Conservation (phyloP, 2,888 invertebrate genomes). For the Sussaba pulchella region DNA sequence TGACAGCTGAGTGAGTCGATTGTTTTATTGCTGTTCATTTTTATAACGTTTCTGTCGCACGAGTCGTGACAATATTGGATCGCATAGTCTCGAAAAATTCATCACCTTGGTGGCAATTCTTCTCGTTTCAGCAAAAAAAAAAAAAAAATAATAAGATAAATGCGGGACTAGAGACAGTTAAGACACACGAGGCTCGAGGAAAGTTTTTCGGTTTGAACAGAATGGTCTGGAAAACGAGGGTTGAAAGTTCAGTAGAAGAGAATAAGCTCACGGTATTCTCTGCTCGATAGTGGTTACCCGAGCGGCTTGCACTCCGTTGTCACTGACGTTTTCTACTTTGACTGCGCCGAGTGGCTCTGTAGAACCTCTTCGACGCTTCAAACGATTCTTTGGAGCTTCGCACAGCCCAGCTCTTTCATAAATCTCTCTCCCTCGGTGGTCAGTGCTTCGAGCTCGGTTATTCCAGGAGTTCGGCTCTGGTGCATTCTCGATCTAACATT, state of each 20-base stretch:
- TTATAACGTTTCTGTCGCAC: constrained; percentile 64
- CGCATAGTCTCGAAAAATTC: constrained; percentile 43
- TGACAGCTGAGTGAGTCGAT: constrained; percentile 52
- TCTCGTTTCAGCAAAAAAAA: too few relatives aligned
- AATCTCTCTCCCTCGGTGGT: background rate
- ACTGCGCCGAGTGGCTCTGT: background rate
- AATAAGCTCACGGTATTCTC: background rate
- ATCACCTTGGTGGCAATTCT: constrained; percentile 58
- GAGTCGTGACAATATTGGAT: constrained; percentile 57
- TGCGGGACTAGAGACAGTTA: too few relatives aligned
- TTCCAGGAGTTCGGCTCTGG: constrained; percentile 54
- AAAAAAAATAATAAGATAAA: too few relatives aligned
- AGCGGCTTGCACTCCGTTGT: constrained; percentile 11
- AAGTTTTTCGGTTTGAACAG: constrained; percentile 6
- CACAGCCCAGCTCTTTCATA: constrained; percentile 25
- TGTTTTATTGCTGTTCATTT: constrained; percentile 63
- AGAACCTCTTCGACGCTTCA: background rate
- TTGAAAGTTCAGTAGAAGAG: background rate
- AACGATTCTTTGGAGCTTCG: constrained; percentile 29
- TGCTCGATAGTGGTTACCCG: background rate
- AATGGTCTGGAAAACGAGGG: background rate
- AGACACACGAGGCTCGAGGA: constrained; percentile 7
- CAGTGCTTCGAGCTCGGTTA: constrained; percentile 30
- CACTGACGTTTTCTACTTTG: background rate
- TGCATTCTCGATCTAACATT: too few relatives aligned